Conservation (phyloP, 2,113 vertebrate genomes). For the Platichthys flesus region DNA sequence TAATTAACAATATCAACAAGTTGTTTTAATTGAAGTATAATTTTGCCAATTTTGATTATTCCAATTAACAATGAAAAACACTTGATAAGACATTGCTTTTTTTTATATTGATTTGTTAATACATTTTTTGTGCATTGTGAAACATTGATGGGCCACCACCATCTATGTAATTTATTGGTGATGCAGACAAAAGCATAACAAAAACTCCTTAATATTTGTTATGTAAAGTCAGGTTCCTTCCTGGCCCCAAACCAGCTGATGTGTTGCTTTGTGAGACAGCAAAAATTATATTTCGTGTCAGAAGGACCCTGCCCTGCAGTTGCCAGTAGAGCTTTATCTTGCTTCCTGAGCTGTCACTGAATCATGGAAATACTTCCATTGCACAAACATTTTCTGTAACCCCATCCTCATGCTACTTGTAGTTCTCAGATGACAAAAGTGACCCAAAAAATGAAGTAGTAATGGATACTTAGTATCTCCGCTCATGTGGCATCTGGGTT, state of each 20-base stretch:
- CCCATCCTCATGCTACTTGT: conserved; percentile 6
- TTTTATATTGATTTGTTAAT: background rate
- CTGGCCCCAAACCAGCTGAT: background rate
- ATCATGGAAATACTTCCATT: conserved; percentile 47
- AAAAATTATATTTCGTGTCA: conserved; percentile 13
- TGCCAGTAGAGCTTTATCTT: conserved; percentile 10
- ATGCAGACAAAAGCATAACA: background rate
- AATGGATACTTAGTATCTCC: too few species aligned
- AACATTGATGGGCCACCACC: background rate
- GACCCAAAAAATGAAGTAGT: conserved; percentile 11
- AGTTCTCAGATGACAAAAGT: conserved; percentile 45
- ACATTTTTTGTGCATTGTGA: background rate
- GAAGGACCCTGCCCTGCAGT: background rate
- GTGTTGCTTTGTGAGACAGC: background rate
- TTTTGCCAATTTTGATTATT: too few species aligned
- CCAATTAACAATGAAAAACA: too few species aligned
- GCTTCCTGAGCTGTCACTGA: conserved; percentile 38
- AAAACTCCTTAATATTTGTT: background rate
- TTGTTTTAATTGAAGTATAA: too few species aligned
- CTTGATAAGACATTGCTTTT: too few species aligned
- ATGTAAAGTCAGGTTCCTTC: background rate
- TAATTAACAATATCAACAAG: too few species aligned
- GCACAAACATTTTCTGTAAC: conserved; percentile 47
- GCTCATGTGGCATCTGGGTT: too few species aligned
- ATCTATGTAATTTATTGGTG: background rate